Evolutionary conservation across 2,113 vertebrate species (phyloP), one percentile per base, ranked within the genome.

Genomic region (Taurulus bubalis): DNA sequence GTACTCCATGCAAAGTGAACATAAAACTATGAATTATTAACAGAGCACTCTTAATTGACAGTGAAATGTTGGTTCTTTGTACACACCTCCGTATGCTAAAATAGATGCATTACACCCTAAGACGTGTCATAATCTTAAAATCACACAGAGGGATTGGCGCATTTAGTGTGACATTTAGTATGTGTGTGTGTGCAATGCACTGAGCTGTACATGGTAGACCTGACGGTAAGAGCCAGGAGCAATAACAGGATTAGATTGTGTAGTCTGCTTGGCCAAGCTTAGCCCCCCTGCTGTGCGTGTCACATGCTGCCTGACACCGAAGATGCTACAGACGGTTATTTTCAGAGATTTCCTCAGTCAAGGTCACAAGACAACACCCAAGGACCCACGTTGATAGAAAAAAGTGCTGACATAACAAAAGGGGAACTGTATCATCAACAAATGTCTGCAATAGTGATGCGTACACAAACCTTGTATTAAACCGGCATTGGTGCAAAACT

Each of bases 181-280:
- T 58, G 45, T 68, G n/a, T 38, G 22, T 28, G 51, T 30, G 30
- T 12, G 24, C 62, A 67, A 67, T 47, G 82, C 55, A 66, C 62
- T 81, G 40, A 70, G 45, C 83, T 63, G 47, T 71, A 55, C n/a
- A 15, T 11, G 62, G 49, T 24, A 73, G 58, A 71, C 75, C 53
- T n/a, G 42, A 75, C 89, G 78, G 65, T 87, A 69, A 79, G 38
- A 75, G 82, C 84, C 82, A 81, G 77, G 47, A 83, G 71, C 77
- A 70, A 47, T 86, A 93, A 92, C 90, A 88, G 87, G 93, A 95
- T 95, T 93, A 95, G 82, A 71, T 60, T 16, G 55, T 77, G 84
- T 42, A 59, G 77, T 42, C 67, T 88, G 85, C 75, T 66, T 9
- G 55, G 71, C 79, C 49, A 20, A 79, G 75, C 51, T 88, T 75